These are phyloP conservation scores for Taeniopygia guttata DNA, from an alignment of 2,797 vertebrate genomes.

Conservation along the genomic window DNA sequence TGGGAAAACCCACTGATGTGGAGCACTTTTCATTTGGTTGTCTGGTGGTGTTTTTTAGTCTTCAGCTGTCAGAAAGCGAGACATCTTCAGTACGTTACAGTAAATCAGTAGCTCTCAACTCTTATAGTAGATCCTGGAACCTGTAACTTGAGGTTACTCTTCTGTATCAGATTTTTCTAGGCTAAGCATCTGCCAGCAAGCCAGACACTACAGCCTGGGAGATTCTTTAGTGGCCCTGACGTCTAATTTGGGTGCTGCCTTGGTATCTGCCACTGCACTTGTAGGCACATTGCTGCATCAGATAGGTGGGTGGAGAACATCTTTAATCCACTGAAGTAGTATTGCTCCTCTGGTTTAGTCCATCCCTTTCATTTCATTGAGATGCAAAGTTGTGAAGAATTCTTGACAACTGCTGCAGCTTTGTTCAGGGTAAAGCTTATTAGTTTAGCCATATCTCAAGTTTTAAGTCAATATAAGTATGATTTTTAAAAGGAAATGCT, in stretches of 20 bases:
- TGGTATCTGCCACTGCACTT: neutral
- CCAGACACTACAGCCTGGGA: neutral
- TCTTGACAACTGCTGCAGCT: slow-evolving; percentile 4
- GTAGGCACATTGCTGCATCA: neutral
- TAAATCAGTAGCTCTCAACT: neutral
- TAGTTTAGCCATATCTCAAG: slow-evolving; percentile 14
- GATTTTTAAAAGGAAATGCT: slow-evolving; percentile 17
- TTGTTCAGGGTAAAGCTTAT: neutral
- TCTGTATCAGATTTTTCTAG: neutral
- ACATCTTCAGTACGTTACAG: neutral
- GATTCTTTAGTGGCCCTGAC: neutral
- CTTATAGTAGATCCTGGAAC: neutral
- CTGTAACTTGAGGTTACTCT: neutral
- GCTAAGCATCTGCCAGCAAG: neutral
- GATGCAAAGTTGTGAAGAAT: neutral
- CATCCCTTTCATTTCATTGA: neutral
- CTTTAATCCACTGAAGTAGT: neutral
- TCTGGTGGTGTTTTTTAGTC: neutral
- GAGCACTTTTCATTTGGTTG: neutral
- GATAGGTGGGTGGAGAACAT: neutral
- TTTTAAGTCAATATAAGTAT: slow-evolving; percentile 31
- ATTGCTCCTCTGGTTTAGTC: neutral
- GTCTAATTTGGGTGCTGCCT: neutral
- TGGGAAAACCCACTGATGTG: fast-evolving
- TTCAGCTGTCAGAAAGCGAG: neutral